phyloP scores from a whole-genome alignment of 2,888 invertebrate species.

The Sialis fuliginosa region DNA sequence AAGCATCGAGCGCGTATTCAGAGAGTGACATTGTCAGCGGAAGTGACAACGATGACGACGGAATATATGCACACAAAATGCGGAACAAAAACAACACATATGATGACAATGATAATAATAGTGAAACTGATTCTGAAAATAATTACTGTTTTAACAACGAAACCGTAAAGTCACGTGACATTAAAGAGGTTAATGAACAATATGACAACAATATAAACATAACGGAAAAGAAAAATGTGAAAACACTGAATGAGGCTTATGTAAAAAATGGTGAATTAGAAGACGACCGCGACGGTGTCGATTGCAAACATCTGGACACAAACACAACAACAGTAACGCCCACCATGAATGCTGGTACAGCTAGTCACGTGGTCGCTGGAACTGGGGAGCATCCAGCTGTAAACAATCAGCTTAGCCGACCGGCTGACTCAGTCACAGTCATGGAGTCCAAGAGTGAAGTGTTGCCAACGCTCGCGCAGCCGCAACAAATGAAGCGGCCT shows the following conservation, averaged over 20 bases:
- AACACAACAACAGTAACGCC: constrained; percentile 5
- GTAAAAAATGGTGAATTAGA: constrained; percentile 16
- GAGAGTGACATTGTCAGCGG: not conserved
- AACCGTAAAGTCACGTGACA: not conserved
- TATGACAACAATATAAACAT: not conserved
- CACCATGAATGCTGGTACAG: constrained; percentile 21
- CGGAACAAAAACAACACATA: constrained; percentile 15
- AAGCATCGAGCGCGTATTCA: constrained; percentile 4
- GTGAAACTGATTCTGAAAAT: constrained; percentile 9
- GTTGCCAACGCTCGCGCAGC: constrained; percentile 18
- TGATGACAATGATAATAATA: not conserved
- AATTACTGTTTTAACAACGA: constrained; percentile 2
- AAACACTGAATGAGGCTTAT: not conserved
- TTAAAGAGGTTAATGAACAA: not conserved
- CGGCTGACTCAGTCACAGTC: constrained; percentile 13
- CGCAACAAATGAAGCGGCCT: constrained; percentile 15
- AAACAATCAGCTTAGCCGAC: constrained; percentile 21
- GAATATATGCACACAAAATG: constrained; percentile 13
- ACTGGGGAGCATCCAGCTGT: constrained; percentile 23
- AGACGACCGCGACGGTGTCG: constrained; percentile 19
- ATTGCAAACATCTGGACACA: constrained; percentile 20
- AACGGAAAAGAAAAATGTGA: too few relatives aligned
- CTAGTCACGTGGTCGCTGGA: constrained; percentile 21
- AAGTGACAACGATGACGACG: not conserved
- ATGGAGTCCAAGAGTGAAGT: constrained; percentile 13